Evolutionary conservation across 1,140 invertebrate genomes (phyloP).

Genomic region (Akabosia matsudoensis): DNA sequence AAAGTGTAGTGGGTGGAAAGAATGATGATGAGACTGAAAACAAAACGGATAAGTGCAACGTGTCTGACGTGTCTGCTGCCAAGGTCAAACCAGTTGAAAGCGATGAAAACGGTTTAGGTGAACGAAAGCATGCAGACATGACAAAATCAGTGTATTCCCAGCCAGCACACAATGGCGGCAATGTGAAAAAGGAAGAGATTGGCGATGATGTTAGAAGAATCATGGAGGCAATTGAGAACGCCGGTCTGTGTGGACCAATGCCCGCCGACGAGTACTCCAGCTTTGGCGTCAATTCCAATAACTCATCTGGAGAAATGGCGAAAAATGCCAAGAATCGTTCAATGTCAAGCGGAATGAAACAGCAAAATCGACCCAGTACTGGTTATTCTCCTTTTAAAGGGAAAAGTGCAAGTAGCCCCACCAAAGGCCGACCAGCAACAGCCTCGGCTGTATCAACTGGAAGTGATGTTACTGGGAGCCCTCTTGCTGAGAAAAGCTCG

Average conservation of each 20-base stretch:
- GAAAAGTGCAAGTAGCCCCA: not conserved
- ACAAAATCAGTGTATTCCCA: not conserved
- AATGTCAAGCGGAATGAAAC: not conserved
- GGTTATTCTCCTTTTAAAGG: not conserved
- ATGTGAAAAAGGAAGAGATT: slow-evolving; percentile 5
- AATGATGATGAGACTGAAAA: not conserved
- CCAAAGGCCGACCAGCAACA: not conserved
- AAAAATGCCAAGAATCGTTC: not conserved
- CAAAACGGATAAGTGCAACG: too few relatives aligned
- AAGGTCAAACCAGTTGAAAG: not conserved
- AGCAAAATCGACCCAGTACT: not conserved
- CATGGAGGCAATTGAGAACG: slow-evolving; percentile 9
- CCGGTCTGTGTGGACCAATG: slow-evolving; percentile 5
- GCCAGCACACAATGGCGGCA: not conserved
- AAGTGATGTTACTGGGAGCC: not conserved
- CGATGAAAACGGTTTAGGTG: not conserved
- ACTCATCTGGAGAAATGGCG: not conserved
- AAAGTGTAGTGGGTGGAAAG: too few relatives aligned
- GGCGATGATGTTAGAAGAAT: slow-evolving; percentile 6
- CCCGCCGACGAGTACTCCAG: not conserved
- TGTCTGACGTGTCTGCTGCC: too few relatives aligned
- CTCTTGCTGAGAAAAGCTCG: not conserved
- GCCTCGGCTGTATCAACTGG: not conserved
- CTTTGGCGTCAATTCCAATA: not conserved
- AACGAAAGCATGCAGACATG: not conserved